Evolutionary conservation across 2,888 invertebrate species (phyloP).

Genomic region (Noctua janthe): DNA sequence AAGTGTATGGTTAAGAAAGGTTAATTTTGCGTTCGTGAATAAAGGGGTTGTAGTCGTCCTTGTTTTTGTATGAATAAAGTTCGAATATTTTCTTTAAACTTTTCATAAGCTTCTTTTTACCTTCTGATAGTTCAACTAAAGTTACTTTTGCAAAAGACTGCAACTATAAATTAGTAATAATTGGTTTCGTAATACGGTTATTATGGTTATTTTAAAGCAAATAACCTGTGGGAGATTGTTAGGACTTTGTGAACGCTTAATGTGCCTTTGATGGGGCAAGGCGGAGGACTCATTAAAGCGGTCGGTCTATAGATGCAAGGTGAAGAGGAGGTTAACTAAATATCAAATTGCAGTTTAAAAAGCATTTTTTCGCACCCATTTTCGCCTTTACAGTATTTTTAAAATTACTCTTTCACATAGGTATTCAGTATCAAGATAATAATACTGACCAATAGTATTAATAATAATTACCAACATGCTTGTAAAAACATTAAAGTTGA

Average conservation of each 20-base stretch:
- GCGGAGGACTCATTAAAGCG: too few species aligned
- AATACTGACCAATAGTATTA: not conserved
- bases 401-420: not conserved
- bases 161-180: not conserved
- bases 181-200: too few species aligned
- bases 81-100: not conserved
- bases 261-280: too few species aligned
- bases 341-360: not conserved
- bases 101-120: not conserved
- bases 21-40: too few species aligned
- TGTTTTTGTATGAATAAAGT: not conserved
- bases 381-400: not conserved
- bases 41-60: too few species aligned
- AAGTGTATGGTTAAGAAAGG: not conserved
- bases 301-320: too few species aligned
- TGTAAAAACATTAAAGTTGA: slow-evolving; percentile 7
- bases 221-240: too few species aligned
- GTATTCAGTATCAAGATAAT: not conserved
- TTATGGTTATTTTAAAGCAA: too few species aligned
- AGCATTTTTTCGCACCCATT: not conserved
- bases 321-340: too few species aligned
- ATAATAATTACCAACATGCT: not conserved
- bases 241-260: too few species aligned
- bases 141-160: not conserved
- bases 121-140: too few species aligned